Base-by-base conservation (phyloP, 1,140 invertebrate species). In the Drosophila biarmipes region DNA sequence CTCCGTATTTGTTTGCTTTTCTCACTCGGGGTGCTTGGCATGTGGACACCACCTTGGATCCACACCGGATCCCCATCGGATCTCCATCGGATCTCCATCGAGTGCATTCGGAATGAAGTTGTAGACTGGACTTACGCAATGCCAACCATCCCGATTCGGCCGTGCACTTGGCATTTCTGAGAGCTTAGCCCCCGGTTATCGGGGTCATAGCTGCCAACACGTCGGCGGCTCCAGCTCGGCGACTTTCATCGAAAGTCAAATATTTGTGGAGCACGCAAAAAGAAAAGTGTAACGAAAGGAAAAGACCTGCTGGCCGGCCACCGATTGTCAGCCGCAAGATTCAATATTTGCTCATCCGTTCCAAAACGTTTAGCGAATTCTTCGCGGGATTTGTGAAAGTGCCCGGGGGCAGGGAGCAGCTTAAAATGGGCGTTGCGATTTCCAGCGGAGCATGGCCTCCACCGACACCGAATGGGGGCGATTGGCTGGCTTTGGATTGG, bases 171-270 rank as follows among this genome's bases (percentile, higher is more conserved):
- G 49, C 59, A 61, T 59, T 82, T 75, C 78, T 82, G 66, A 73
- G 81, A 81, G 61, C 73, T 45, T 64, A 57, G 21, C 29, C 21
- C 40, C 31, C 37, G 51, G 48, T 14, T 51, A 86, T 79, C 77
- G 82, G 62, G 82, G 82, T 86, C 82, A 87, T 49, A 63, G 59
- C 66, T 59, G 80, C 63, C 75, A 61, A 38, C 68, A 73, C 68
- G 78, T 75, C 78, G 57, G 63, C 58, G 42, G 38, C 38, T 15
- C 8, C 58, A 46, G 40, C 40, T 43, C 40, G 21, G 40, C 40
- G 40, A 86, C 81, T 86, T 86, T 86, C 82, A 87, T 89, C 85
- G 82, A 86, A 86, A 86, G 82, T 89, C 73, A 86, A 86, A 82
- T 86, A 86, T 82, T 86, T 86, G 84, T 72, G 55, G 78, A 86